A percentile compares a stretch with the other conserved stretches of the same genome.
Evolutionary conservation across 2,797 vertebrate genomes (phyloP).

Genomic region (Macroramphosus scolopax): DNA sequence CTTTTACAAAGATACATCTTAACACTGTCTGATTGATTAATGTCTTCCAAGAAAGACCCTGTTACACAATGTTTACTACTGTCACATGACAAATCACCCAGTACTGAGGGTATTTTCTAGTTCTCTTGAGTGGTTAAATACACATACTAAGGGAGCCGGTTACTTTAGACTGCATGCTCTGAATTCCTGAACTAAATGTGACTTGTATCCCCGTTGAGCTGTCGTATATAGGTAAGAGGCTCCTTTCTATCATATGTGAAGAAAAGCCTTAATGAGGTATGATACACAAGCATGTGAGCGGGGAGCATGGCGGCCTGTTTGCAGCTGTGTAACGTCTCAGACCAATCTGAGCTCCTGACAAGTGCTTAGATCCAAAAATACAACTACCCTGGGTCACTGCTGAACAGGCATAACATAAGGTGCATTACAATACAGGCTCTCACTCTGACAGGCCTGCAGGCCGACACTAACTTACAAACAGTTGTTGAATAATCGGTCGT

Average conservation of each 20-base stretch:
- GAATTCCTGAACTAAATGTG: not conserved
- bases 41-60: no score
- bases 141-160: no score
- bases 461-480: no score
- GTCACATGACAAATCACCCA: not conserved
- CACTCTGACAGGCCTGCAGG: not conserved
- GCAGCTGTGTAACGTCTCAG: slow-evolving; percentile 62
- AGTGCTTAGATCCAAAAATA: slow-evolving; percentile 62
- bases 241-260: slow-evolving; percentile 4
- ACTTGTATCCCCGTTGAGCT: slow-evolving; percentile 2
- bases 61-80: not conserved
- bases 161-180: no score
- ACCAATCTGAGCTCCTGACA: slow-evolving; percentile 56
- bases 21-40: no score
- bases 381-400: slow-evolving; percentile 15
- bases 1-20: no score
- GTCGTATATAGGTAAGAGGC: not conserved
- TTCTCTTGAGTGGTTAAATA: no score
- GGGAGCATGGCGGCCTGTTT: slow-evolving; percentile 4
- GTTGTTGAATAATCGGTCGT: no score
- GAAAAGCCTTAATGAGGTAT: slow-evolving; percentile 19
- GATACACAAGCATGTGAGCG: slow-evolving; percentile 21
- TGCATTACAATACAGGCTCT: slow-evolving; percentile 5
- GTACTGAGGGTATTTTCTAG: not conserved
- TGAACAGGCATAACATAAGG: slow-evolving; percentile 9